Evolutionary conservation across 1,140 invertebrate species (phyloP), one percentile per base, ranked within the genome.

Genomic region (Rhynchophorus ferrugineus): DNA sequence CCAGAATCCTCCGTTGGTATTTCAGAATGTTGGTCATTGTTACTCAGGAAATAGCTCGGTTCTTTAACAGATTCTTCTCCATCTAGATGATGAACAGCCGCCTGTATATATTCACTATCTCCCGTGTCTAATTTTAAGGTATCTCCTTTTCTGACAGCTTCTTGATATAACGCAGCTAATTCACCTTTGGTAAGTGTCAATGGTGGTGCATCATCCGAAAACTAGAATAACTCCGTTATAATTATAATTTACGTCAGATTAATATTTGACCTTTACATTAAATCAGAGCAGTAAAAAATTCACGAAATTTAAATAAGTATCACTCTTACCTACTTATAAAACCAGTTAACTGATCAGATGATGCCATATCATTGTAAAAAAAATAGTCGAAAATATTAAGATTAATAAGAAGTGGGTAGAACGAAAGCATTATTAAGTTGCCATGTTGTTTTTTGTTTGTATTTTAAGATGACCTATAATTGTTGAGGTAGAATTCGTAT

Each of bases 61-160:
- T 51, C 19, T 29, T 52, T 50, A 34, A 33, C 22, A 19, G 39
- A 35, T 44, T 46, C 20, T 6, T 53, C 49, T 17, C 57, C 60
- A 22, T 58, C 55, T 20, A 67, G 22, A 54, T 67, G 65, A 51
- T 67, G 63, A 11, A 69, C 60, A 11, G 62, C 56, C 5, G 67
- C 63, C 41, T 66, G 54, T 11, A 65, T 49, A 29, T 56, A 57
- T 6, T 46, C 46, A 16, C 57, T 48, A 29, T 58, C 58, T 8
- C 58, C 64, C 18, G 59, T 50, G 20, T 63, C 52, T 39, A 68
- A 51, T 47, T 66, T 63, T 24, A 69, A 45, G 2, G 65, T 62
- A 33, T 69, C 59, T 7, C 66, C 65, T 36, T 69, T 69, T 5
- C 56, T 35, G 13, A 67, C 42, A 5, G 67, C 67, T 19, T 61